Conservation (phyloP, 1,140 invertebrate species). For the Heterodera schachtii region DNA sequence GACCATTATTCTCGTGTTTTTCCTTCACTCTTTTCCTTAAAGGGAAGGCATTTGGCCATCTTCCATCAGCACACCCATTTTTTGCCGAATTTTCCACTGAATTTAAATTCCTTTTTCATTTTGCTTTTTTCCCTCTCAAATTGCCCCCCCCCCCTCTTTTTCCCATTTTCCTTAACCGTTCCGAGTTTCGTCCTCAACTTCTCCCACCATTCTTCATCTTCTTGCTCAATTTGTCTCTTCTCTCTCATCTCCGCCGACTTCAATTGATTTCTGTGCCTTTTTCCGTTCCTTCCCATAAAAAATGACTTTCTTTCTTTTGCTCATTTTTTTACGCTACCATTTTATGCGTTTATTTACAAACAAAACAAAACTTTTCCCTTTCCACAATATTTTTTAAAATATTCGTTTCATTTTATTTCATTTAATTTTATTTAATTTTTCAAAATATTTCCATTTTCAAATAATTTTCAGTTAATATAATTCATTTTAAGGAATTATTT, state of each 20-base stretch:
- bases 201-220: background rate
- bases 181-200: background rate
- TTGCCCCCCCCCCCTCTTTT: background rate
- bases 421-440: no score
- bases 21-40: no score
- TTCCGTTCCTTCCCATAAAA: background rate
- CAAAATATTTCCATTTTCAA: no score
- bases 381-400: background rate
- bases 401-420: background rate
- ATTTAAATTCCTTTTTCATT: background rate
- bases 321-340: no score
- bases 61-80: background rate
- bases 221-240: background rate
- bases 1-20: no score
- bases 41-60: no score
- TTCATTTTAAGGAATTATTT: no score
- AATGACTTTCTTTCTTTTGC: background rate
- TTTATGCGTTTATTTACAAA: no score
- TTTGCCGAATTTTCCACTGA: background rate
- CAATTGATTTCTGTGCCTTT: background rate
- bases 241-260: background rate
- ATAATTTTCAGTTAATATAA: background rate
- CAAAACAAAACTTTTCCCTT: background rate
- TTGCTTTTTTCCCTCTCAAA: background rate
- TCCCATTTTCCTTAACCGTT: background rate